phyloP scores from a whole-genome alignment of 2,113 vertebrate genomes.

The Trichomycterus rosablanca region DNA sequence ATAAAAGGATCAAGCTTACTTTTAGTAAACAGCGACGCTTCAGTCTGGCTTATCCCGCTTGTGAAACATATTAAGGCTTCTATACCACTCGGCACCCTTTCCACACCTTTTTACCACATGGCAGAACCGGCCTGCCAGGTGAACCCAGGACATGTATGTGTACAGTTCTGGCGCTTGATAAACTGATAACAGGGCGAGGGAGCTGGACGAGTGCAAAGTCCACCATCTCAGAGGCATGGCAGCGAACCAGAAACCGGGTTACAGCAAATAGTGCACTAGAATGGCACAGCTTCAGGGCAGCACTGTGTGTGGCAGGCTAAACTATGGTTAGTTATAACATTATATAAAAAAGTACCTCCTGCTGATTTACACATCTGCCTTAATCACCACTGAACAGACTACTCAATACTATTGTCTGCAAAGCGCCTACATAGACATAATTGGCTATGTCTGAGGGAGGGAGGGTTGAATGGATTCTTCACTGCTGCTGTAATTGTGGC shows the following conservation, averaged over 20 bases:
- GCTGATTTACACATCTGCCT: too few relatives aligned
- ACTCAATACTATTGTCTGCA: too few relatives aligned
- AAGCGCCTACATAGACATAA: too few relatives aligned
- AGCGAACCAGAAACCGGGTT: conserved; percentile 54
- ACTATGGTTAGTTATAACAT: too few relatives aligned
- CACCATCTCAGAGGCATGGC: conserved; percentile 28
- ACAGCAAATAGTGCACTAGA: conserved; percentile 22
- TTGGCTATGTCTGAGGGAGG: too few relatives aligned
- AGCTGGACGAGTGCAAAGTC: conserved; percentile 63
- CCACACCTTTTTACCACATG: conserved; percentile 34
- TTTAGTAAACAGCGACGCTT: conserved; percentile 10
- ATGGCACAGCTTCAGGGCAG: background rate
- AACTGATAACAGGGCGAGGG: conserved; percentile 52
- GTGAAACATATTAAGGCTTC: background rate
- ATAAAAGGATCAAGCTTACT: conserved; percentile 12
- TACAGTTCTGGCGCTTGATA: conserved; percentile 26
- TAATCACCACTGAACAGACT: too few relatives aligned
- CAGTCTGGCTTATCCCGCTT: conserved; percentile 8
- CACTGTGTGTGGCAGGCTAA: background rate
- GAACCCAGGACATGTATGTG: conserved; percentile 52
- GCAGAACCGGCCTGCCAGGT: conserved; percentile 19
- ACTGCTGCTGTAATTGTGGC: too few relatives aligned
- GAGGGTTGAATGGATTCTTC: too few relatives aligned
- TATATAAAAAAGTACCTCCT: too few relatives aligned
- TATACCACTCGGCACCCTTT: conserved; percentile 18